Evolutionary conservation across 2,888 invertebrate genomes (phyloP), one percentile per base, ranked within the genome.

Genomic region (Pristionchus japonicus): DNA sequence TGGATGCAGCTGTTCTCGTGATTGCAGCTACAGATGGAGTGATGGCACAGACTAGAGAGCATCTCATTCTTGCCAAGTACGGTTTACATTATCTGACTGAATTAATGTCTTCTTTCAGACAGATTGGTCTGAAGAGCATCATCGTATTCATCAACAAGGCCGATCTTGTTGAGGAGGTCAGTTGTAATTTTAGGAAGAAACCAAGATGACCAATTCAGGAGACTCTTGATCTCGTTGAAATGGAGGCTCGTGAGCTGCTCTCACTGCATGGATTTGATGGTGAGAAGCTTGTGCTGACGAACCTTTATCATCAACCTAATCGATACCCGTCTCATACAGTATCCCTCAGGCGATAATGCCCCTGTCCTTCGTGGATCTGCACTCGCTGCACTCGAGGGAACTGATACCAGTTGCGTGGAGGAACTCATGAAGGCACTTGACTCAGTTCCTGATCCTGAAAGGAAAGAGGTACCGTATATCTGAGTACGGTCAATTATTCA

Each of bases 41-140:
- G 86, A 98, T 98, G 98, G 98, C 98, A 0, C 98, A 98, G 95
- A 98, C 98, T 23, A 90, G 89, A 20, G 98, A 98, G 94, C 98
- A 98, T 95, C 95, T 98, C 83, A 95, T 98, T 67, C 95, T 98
- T 31, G 97, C 98, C 0, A 97, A 57, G 84, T 84, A 40, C 13
- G 47, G 6, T 49, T 43, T 43, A 43, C 43, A 11, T 43, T 43
- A 43, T 9, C 11, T 43, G 11, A 43, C 43, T 43, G 43, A 43
- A 9, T 43, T 3, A 49, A 83, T 83, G 17, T 11, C 3, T 20
- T 40, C 3, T n/a, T 40, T 40, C n/a, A 89, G 97, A 94, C 98
- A 98, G 91, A 95, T 95, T 89, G 95, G 95, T 20, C 93, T 95
- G 34, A 91, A 95, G 87, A 96, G 97, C 92, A 96, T 98, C 90